Evolutionary conservation across 1,140 invertebrate genomes (phyloP), one percentile per base, ranked within the genome.

Genomic region (Sitophilus oryzae): DNA sequence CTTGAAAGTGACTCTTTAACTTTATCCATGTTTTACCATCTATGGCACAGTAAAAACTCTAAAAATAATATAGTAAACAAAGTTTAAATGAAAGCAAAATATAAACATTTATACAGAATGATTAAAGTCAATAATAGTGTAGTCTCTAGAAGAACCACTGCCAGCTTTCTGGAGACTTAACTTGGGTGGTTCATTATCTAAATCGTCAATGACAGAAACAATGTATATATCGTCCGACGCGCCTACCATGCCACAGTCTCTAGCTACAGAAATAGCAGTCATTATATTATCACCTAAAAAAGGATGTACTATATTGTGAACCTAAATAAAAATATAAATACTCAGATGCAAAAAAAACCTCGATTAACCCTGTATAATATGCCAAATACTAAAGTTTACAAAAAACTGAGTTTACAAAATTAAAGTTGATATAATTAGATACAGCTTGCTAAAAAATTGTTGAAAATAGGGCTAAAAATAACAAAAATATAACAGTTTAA

Each of bases 251-350:
- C 80, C 83, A 73, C 93, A 96, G 59, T 95, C 91, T 41, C 91
- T 76, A 1, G 89, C 91, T 6, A 97, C 93, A 45, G 90, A 91
- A 55, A 96, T 76, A 0, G 92, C 93, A 0, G 93, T 96, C 68
- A 95, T 79, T 71, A 96, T 87, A 73, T 96, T 96, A 69, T 97
- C 93, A 37, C 91, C 86, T 84, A 64, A 14, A 72, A 72, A 51
- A 37, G 19, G 18, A 35, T 19, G 20, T 19, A 16, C 19, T 45
- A n/a, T 9, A 15, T 45, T 19, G 1, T n/a, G n/a, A n/a, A n/a
- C n/a, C n/a, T n/a, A n/a, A n/a, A n/a, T n/a, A n/a, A n/a, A n/a
- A n/a, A n/a, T n/a, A n/a, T n/a, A n/a, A n/a, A n/a, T n/a, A n/a
- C n/a, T n/a, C n/a, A n/a, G n/a, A n/a, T n/a, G n/a, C n/a, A n/a